Conservation (phyloP, 2,888 invertebrate species). For the Rhingia rostrata region DNA sequence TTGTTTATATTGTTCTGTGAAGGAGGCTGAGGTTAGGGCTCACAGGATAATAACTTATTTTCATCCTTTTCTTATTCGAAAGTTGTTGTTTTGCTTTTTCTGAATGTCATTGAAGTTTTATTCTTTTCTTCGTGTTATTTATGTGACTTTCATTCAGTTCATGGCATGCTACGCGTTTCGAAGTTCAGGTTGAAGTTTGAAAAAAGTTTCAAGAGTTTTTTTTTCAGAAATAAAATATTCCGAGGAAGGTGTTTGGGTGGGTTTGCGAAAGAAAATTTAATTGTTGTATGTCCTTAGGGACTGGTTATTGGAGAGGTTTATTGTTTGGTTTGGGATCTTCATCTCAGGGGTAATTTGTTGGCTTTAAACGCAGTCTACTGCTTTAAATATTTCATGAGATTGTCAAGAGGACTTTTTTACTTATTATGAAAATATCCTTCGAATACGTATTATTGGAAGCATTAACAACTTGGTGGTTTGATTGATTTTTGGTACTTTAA, state of each 20-base stretch:
- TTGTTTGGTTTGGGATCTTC: too few relatives aligned
- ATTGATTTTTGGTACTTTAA: too few relatives aligned
- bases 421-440: too few relatives aligned
- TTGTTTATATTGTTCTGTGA: conserved; percentile 16
- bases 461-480: too few relatives aligned
- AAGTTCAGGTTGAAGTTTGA: not conserved
- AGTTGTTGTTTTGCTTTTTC: conserved; percentile 16
- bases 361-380: too few relatives aligned
- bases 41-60: conserved; percentile 35
- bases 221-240: not conserved
- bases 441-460: too few relatives aligned
- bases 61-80: conserved; percentile 20
- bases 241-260: not conserved
- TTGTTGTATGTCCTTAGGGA: not conserved
- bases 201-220: conserved; percentile 10
- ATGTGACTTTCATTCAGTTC: conserved; percentile 14
- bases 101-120: conserved; percentile 28
- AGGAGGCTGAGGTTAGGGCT: conserved; percentile 36
- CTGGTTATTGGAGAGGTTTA: too few relatives aligned
- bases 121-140: conserved; percentile 14
- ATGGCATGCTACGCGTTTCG: not conserved
- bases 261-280: not conserved
- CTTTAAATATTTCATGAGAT: too few relatives aligned
- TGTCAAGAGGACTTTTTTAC: too few relatives aligned
- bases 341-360: too few relatives aligned